A percentile compares a stretch with the other conserved stretches of the same genome.
These are phyloP conservation scores for Epizoanthus scotinus DNA, from an alignment of 92 coral and sea anemone species.

Conservation along the genomic window DNA sequence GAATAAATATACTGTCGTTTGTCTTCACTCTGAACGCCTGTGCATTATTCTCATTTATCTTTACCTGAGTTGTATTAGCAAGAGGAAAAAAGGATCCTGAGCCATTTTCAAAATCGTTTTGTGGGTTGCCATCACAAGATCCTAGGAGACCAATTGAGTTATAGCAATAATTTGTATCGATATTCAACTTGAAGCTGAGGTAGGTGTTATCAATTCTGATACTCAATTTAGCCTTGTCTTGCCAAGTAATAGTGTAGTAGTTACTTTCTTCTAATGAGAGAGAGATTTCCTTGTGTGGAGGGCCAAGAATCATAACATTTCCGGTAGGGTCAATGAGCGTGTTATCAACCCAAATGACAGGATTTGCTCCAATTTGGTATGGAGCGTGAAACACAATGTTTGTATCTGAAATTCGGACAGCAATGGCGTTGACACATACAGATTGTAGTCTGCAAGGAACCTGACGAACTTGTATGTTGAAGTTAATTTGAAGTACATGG, in stretches of 20 bases:
- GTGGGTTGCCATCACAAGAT: slow-evolving; percentile 54
- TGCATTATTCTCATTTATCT: slow-evolving; percentile 33
- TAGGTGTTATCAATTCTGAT: slow-evolving; percentile 48
- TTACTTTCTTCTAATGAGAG: slow-evolving; percentile 36
- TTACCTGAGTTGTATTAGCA: slow-evolving; percentile 50
- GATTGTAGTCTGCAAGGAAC: slow-evolving; percentile 62
- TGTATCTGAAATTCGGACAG: slow-evolving; percentile 47
- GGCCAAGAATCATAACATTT: slow-evolving; percentile 38
- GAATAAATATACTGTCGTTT: slow-evolving; percentile 40
- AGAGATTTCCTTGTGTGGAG: slow-evolving; percentile 25
- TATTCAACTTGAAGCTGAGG: slow-evolving; percentile 44
- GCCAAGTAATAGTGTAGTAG: slow-evolving; percentile 42
- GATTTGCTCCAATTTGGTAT: slow-evolving; percentile 14
- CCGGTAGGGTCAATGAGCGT: slow-evolving; percentile 7
- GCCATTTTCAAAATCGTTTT: slow-evolving; percentile 44
- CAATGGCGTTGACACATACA: slow-evolving; percentile 65
- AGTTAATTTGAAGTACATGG: slow-evolving; percentile 7
- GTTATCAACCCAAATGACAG: slow-evolving; percentile 55
- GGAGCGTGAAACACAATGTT: slow-evolving; percentile 58
- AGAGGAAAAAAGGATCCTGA: slow-evolving; percentile 29
- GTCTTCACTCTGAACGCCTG: slow-evolving; percentile 17
- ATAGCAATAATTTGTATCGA: slow-evolving; percentile 45
- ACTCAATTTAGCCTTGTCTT: slow-evolving; percentile 24
- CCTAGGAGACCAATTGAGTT: slow-evolving; percentile 55
- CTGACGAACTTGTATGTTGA: slow-evolving; percentile 57